Evolutionary conservation across 1,140 invertebrate species (phyloP).

Genomic region (Pomacea maculata): DNA sequence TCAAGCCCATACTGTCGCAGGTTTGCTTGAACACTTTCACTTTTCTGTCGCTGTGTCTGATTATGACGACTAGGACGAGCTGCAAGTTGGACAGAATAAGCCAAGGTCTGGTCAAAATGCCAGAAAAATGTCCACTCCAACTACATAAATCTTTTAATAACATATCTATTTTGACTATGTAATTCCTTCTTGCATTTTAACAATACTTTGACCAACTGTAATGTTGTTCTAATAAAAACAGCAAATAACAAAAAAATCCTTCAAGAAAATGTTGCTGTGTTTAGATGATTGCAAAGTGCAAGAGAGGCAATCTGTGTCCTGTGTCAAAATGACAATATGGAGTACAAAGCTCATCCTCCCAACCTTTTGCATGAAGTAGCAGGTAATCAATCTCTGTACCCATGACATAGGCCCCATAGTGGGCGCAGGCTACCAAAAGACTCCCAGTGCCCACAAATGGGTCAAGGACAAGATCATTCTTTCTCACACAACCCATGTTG

Average conservation of each 20-base stretch:
- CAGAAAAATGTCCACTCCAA: too few relatives aligned
- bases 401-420: constrained; percentile 89
- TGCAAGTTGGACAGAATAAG: constrained; percentile 27
- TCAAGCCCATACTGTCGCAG: constrained; percentile 85
- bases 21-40: constrained; percentile 87
- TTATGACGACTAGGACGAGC: constrained; percentile 66
- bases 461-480: constrained; percentile 84
- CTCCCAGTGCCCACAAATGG: constrained; percentile 95
- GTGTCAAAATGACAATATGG: neutral
- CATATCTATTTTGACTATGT: too few relatives aligned
- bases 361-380: constrained; percentile 88
- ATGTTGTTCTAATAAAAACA: too few relatives aligned
- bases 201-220: too few relatives aligned
- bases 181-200: too few relatives aligned
- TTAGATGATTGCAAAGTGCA: neutral
- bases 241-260: too few relatives aligned
- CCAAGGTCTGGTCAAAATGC: too few relatives aligned
- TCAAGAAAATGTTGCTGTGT: neutral
- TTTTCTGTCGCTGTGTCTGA: constrained; percentile 75
- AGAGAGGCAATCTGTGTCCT: neutral
- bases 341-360: constrained; percentile 69
- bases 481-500: constrained; percentile 84
- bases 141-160: too few relatives aligned
- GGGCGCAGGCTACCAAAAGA: constrained; percentile 87
- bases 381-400: constrained; percentile 94